Evolutionary conservation across 2,888 invertebrate genomes (phyloP).

Genomic region (Synergus laeviventris): DNA sequence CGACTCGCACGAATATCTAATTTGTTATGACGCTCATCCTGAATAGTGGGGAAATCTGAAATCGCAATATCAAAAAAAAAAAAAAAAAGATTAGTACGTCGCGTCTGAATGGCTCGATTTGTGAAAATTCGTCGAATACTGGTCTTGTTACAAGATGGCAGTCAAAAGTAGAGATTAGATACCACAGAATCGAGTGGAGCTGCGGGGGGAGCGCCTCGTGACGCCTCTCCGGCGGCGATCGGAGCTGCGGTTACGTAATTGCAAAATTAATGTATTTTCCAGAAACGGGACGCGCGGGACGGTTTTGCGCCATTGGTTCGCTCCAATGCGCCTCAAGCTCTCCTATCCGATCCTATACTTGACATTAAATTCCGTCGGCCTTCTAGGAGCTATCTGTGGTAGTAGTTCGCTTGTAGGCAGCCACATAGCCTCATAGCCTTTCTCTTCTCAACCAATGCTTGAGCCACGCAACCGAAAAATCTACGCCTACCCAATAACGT

Average conservation of each 20-base stretch:
- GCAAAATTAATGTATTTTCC: conserved; percentile 55
- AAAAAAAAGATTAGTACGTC: conserved; percentile 16
- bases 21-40: conserved; percentile 39
- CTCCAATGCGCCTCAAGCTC: conserved; percentile 54
- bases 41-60: conserved; percentile 11
- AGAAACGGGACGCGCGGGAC: conserved; percentile 51
- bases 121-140: conserved; percentile 34
- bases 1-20: conserved; percentile 19
- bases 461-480: conserved; percentile 69
- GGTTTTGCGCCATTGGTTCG: conserved; percentile 60
- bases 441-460: conserved; percentile 71
- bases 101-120: conserved; percentile 10
- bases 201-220: conserved; percentile 57
- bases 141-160: conserved; percentile 71
- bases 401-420: conserved; percentile 49
- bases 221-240: conserved; percentile 57
- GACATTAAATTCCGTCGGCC: conserved; percentile 74
- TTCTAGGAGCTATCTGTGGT: conserved; percentile 61
- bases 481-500: conserved; percentile 63
- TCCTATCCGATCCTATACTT: conserved; percentile 70
- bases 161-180: conserved; percentile 73
- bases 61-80: conserved; percentile 2
- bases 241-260: conserved; percentile 48
- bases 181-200: conserved; percentile 57
- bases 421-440: conserved; percentile 60